Evolutionary conservation across 2,888 invertebrate species (phyloP), one percentile per base, ranked within the genome.

Genomic region (Strigamia maritima): DNA sequence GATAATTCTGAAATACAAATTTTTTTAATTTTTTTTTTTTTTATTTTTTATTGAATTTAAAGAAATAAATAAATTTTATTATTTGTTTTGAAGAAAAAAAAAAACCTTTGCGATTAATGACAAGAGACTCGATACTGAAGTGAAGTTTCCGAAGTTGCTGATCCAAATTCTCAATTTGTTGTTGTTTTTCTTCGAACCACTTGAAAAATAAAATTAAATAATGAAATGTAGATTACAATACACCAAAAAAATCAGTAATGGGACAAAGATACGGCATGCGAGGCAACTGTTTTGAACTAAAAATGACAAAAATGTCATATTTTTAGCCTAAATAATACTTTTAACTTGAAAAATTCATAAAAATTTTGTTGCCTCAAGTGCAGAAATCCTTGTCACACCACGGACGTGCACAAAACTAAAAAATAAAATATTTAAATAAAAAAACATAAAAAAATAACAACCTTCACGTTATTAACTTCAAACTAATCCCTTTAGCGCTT

Each of bases 161-260:
- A 85, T 99, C 98, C 28, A 98, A 88, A 49, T 92, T 92, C 84
- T 98, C 98, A 65, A 98, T 91, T 86, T 97, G 95, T 7, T 91
- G 90, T 31, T 93, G 91, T 84, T 96, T 96, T 86, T 99, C 98
- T 86, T 98, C 98, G 88, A 99, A 99, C 99, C 99, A 99, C 95
- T 97, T 84, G 26, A 87, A 87, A 24, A 24, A 40, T 28, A 76
- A 54, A 49, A 28, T 7, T 1, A 77, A 77, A 44, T 16, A 77
- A 28, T 26, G 22, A 44, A 44, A 44, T 12, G 24, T 8, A 24
- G 40, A 49, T 24, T 24, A 28, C 1, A 74, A 24, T 35, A 35
- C 35, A 35, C 7, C 3, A 8, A 0, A 10, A 1, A 10, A 6
- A 35, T 10, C 35, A 35, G 35, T 6, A 10, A 10, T 35, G 10